Base-by-base conservation (phyloP, 2,113 vertebrate genomes). In the Nannobrachium achirus region DNA sequence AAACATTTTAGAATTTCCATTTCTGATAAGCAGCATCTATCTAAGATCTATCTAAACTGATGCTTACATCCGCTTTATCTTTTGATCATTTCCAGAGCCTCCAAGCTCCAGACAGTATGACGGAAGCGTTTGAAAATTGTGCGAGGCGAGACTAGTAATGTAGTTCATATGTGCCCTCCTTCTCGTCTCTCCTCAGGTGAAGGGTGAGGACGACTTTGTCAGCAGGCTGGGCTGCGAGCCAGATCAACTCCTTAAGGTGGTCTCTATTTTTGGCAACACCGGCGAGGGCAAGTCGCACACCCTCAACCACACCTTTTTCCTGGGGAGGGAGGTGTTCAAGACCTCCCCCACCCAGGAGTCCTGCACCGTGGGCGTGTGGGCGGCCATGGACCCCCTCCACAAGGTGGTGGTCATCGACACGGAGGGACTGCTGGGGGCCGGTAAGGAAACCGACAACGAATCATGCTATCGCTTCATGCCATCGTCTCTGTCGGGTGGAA, bases 241-340 rank as follows among this genome's bases (percentile, higher is more conserved):
- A 25, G 97, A 98, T 6, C 95, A 99, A 71, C 95, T 97, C 58
- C 91, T 99, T 81, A 99, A 99, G 84, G 97, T 99, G 78, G 95
- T 99, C 78, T 98, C 98, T 60, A 97, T 99, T 87, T 99, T 99
- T 88, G 98, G 98, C 59, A 99, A 99, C 89, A 99, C 97, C 0
- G 98, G 98, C 10, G 98, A 99, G 81, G 98, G 98, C 42, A 99
- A 99, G 89, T 99, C 98, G 59, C 95, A 99, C 86, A 99, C 97
- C 33, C 94, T 99, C 53, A 99, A 99, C 82, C 95, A 99, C 60
- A 99, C 98, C 25, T 99, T 99, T 84, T 99, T 98, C 90, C 94
- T 95, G 46, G 97, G 97, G 38, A 94, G 95, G 42, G 96, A 99
- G 91, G 98, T 99, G 57, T 99, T 99, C 89, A 95, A 95, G 91